A percentile compares a stretch with the other conserved stretches of the same genome.
phyloP scores from a whole-genome alignment of 2,797 vertebrate genomes.

The Acanthis flammea region DNA sequence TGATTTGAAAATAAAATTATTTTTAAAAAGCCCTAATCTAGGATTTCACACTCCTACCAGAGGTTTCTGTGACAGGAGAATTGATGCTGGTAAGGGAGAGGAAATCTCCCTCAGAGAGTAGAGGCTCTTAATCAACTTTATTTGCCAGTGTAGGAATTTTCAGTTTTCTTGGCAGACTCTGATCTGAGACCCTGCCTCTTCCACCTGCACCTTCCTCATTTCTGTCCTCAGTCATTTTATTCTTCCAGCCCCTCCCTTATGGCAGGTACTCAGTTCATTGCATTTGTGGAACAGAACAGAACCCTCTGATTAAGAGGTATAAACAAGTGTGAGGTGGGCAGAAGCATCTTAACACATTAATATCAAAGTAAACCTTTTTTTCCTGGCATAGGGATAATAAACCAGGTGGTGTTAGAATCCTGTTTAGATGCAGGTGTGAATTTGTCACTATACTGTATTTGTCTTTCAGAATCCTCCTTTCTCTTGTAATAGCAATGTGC shows the following conservation, averaged over 20 bases:
- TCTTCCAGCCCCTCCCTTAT: neutral
- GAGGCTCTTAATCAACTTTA: neutral
- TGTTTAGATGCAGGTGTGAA: neutral
- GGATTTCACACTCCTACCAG: neutral
- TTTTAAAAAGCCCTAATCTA: neutral
- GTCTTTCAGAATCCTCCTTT: neutral
- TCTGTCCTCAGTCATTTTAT: neutral
- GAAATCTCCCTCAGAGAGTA: neutral
- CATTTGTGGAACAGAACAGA: neutral
- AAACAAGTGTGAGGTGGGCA: neutral
- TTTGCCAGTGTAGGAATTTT: neutral
- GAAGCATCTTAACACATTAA: neutral
- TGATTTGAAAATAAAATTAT: neutral
- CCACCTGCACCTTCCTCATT: neutral
- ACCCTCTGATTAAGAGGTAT: neutral
- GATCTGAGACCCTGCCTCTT: neutral
- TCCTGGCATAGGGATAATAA: neutral
- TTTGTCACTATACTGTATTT: neutral
- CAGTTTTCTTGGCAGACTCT: neutral
- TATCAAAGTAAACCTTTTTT: neutral
- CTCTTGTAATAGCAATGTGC: neutral
- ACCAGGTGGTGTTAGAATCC: neutral
- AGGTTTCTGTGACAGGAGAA: neutral
- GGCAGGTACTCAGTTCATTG: neutral
- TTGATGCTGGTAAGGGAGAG: neutral